Base-by-base conservation (phyloP, 2,797 vertebrate species). In the Megalops cyprinoides region DNA sequence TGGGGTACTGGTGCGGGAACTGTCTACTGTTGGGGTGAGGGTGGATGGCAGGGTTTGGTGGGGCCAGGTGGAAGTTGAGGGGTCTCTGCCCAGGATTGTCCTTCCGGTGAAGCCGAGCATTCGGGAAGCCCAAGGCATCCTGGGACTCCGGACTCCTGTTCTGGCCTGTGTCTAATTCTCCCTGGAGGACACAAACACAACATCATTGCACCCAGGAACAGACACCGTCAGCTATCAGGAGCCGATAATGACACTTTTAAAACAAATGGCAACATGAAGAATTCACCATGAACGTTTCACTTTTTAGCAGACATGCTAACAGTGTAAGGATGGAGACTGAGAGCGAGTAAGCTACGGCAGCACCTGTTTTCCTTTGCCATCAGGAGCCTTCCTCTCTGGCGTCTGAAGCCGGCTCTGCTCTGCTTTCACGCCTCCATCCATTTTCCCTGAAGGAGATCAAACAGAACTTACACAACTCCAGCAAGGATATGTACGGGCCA, bases 341-440 rank as follows among this genome's bases (percentile, higher is more conserved):
- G 5, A 49, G 5, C 31, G 49, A 18, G 7, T 7, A 20, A 53
- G 37, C 1, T 4, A 44, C 39, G 23, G 9, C n/a, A 15, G 49
- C 84, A 95, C 98, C 97, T 96, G 97, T 90, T 98, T 95, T 48
- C 95, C 95, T 86, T 95, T 99, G 81, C 94, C 88, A 81, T 99
- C 97, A 51, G 94, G 1, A 14, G 88, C 89, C 86, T 99, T 99
- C 88, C 97, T 97, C 88, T 99, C 98, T 77, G 98, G 96, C 60
- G 97, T 99, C 86, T 96, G 95, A 89, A 97, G 95, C 89, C 96
- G 96, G 90, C 14, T 94, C 85, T 97, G 96, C 87, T 99, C 98
- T 1, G 95, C 88, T 89, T 96, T 97, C 85, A 92, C 89, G 92
- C 93, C 94, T 79, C 93, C 93, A 85, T 99, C 98, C 84, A 92